These are phyloP conservation scores for Pemphredon lugubris DNA, from an alignment of 2,888 invertebrate genomes.

Conservation along the genomic window DNA sequence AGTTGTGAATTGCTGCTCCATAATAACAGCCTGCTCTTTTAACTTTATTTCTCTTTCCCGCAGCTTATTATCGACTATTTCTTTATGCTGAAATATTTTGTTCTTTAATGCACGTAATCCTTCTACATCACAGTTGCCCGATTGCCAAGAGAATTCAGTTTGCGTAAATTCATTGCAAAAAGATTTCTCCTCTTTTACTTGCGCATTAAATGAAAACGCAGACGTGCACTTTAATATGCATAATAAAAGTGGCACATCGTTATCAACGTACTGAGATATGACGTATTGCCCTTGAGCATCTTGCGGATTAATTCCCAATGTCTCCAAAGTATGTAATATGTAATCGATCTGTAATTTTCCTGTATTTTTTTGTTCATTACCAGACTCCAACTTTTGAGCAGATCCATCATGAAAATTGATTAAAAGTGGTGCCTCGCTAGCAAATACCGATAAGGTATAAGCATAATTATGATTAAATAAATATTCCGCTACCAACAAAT, in stretches of 20 bases:
- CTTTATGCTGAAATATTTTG: conserved; percentile 73
- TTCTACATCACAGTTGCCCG: conserved; percentile 2
- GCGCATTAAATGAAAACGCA: conserved; percentile 30
- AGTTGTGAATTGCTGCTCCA: conserved; percentile 70
- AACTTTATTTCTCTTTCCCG: conserved; percentile 71
- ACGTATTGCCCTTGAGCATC: conserved; percentile 70
- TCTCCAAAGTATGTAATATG: conserved; percentile 74
- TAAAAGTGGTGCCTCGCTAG: conserved; percentile 78
- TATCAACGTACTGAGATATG: conserved; percentile 70
- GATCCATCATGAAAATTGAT: conserved; percentile 73
- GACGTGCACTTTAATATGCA: conserved; percentile 73
- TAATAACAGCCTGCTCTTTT: conserved; percentile 67
- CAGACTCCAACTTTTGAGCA: conserved; percentile 27
- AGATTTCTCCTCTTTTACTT: conserved; percentile 16
- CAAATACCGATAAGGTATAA: conserved; percentile 78
- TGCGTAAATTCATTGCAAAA: conserved; percentile 56
- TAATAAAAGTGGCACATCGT: conserved; percentile 72
- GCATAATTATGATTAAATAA: conserved; percentile 77
- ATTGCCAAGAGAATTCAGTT: conserved; percentile 50
- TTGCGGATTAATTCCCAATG: conserved; percentile 73
- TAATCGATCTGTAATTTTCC: conserved; percentile 76
- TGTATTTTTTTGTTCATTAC: conserved; percentile 39
- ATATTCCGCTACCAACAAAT: conserved; percentile 78
- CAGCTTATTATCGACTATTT: conserved; percentile 68
- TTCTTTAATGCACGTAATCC: conserved; percentile 63